These are phyloP conservation scores for Vidua chalybeata DNA, from an alignment of 2,113 vertebrate genomes.

Conservation along the genomic window DNA sequence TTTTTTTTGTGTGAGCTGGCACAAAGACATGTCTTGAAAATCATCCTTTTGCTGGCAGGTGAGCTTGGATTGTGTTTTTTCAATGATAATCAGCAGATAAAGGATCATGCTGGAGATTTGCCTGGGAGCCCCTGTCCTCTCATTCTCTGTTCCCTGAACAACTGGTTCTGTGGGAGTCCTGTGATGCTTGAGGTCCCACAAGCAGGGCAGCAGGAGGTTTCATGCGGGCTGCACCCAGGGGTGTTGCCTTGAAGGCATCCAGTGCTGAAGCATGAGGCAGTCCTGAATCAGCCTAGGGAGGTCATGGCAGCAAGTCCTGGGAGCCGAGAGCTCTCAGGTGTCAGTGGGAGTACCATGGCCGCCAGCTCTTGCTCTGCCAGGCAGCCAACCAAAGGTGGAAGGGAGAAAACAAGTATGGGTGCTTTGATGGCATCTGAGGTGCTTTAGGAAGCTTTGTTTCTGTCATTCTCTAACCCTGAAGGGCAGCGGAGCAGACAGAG, in stretches of 20 bases:
- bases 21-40: not conserved
- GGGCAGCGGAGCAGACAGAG: not conserved
- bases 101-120: rapidly evolving
- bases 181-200: rapidly evolving
- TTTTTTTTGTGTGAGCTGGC: not conserved
- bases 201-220: not conserved
- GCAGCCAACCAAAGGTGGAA: not conserved
- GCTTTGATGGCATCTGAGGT: not conserved
- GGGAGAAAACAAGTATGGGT: not conserved
- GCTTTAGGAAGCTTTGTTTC: not conserved
- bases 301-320: not conserved
- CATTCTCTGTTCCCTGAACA: not conserved
- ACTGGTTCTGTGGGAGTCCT: rapidly evolving
- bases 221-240: not conserved
- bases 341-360: rapidly evolving
- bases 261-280: not conserved
- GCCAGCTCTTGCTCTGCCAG: not conserved
- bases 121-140: not conserved
- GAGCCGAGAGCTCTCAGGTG: not conserved
- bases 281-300: not conserved
- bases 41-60: not conserved
- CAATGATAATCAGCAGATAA: not conserved
- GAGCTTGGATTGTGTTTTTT: not conserved
- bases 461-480: not conserved
- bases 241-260: not conserved